Evolutionary conservation across 2,797 vertebrate species (phyloP).

Genomic region (Momotus momota): DNA sequence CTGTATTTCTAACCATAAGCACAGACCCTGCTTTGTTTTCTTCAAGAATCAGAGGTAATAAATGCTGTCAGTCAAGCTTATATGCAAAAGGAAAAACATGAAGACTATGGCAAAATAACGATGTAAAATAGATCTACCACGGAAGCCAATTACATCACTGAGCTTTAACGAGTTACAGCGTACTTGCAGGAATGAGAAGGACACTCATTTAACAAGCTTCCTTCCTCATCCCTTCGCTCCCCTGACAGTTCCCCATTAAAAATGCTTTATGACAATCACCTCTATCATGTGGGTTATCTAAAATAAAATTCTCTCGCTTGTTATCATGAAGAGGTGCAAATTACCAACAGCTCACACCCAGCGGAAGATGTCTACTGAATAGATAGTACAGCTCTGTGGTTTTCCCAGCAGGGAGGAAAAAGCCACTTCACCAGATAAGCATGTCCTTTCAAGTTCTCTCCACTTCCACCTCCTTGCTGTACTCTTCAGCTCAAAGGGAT

Average conservation of each 20-base stretch:
- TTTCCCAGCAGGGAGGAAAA: conserved; percentile 1
- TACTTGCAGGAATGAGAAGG: not conserved
- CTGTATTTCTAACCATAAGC: not conserved
- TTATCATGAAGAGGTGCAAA: conserved; percentile 4
- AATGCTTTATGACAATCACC: not conserved
- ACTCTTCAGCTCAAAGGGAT: not conserved
- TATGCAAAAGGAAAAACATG: not conserved
- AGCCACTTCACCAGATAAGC: conserved; percentile 24
- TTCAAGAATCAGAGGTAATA: not conserved
- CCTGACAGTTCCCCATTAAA: not conserved
- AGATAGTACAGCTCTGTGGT: not conserved
- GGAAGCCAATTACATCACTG: not conserved
- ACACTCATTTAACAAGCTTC: not conserved
- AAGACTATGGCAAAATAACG: not conserved
- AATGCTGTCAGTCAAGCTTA: not conserved
- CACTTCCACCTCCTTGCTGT: not conserved
- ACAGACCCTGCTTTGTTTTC: not conserved
- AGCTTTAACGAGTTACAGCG: not conserved
- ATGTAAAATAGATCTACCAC: conserved; percentile 23
- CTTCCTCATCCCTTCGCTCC: not conserved
- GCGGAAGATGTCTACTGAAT: not conserved
- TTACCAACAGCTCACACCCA: not conserved
- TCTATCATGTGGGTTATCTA: not conserved
- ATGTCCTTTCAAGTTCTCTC: conserved; percentile 14
- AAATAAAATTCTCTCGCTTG: not conserved